Percentiles rank a stretch among this genome's conserved stretches.
These are phyloP conservation scores for Solen grandis DNA, from an alignment of 1,140 invertebrate species.

Conservation along the genomic window DNA sequence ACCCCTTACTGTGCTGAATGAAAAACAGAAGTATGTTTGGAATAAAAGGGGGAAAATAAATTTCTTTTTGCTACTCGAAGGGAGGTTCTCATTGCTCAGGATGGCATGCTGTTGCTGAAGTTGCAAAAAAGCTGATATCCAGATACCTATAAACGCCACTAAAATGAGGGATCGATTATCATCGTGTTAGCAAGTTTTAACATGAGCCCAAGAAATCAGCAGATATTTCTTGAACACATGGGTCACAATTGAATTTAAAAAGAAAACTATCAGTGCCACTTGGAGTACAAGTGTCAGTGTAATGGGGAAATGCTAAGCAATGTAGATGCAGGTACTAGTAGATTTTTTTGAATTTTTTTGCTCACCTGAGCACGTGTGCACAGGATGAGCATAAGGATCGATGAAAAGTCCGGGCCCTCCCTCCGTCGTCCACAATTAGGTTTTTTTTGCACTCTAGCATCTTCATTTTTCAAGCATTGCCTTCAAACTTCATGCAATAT, in stretches of 20 bases:
- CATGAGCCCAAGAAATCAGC: slow-evolving; percentile 27
- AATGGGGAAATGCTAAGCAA: slow-evolving; percentile 41
- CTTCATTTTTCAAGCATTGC: too few species aligned
- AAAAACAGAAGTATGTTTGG: slow-evolving; percentile 30
- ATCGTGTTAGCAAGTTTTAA: slow-evolving; percentile 46
- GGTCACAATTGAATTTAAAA: slow-evolving; percentile 53
- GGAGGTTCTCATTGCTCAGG: slow-evolving; percentile 41
- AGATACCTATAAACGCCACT: slow-evolving; percentile 46
- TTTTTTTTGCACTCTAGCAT: too few species aligned
- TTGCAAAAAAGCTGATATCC: slow-evolving; percentile 32
- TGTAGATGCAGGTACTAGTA: slow-evolving; percentile 46
- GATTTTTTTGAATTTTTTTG: too few species aligned
- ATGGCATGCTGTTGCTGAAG: slow-evolving; percentile 51
- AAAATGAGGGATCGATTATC: slow-evolving; percentile 47
- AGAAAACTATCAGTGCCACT: slow-evolving; percentile 48
- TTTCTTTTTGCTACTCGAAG: slow-evolving; percentile 55
- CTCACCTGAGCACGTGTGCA: too few species aligned
- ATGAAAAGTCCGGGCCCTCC: too few species aligned
- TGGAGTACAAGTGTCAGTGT: slow-evolving; percentile 20
- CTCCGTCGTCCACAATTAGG: too few species aligned
- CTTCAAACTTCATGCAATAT: too few species aligned
- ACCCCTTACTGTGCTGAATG: slow-evolving; percentile 32
- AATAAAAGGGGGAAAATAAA: slow-evolving; percentile 25
- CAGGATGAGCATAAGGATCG: too few species aligned
- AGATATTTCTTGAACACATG: slow-evolving; percentile 54